These are phyloP conservation scores for Poecilia gillii DNA, from an alignment of 2,797 vertebrate genomes.

Conservation along the genomic window DNA sequence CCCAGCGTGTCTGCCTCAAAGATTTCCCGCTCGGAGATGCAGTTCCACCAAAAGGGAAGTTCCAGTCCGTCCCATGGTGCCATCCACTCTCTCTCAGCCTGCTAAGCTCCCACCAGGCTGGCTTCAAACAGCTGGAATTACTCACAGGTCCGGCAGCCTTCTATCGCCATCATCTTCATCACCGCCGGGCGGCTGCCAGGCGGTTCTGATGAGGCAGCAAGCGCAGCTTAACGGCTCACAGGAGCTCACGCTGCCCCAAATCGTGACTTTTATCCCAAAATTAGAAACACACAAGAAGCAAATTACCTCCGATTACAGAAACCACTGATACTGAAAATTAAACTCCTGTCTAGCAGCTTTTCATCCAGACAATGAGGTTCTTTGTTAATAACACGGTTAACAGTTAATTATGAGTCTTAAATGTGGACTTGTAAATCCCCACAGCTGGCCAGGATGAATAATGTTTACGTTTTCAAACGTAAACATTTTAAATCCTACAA, in stretches of 20 bases:
- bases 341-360: constrained; percentile 16
- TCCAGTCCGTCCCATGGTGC: constrained; percentile 17
- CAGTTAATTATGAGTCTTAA: constrained; percentile 4
- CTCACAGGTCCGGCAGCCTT: constrained; percentile 27
- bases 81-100: neutral
- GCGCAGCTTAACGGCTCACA: constrained; percentile 47
- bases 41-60: constrained; percentile 9
- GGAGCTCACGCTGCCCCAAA: constrained; percentile 17
- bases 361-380: constrained; percentile 9
- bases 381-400: constrained; percentile 40
- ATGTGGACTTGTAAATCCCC: constrained; percentile 9
- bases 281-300: constrained; percentile 3
- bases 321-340: constrained; percentile 47
- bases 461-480: neutral
- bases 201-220: constrained; percentile 59
- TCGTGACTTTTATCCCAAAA: constrained; percentile 40
- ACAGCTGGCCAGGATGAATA: constrained; percentile 16
- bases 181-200: constrained; percentile 24
- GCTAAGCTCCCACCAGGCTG: constrained; percentile 19
- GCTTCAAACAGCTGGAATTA: constrained; percentile 52
- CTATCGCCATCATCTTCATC: constrained; percentile 14
- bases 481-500: neutral
- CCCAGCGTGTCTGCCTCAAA: neutral
- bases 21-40: neutral
- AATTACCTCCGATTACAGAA: constrained; percentile 9